A percentile compares a stretch with the other conserved stretches of the same genome.
Evolutionary conservation across 2,797 vertebrate species (phyloP).

Genomic region (Crocidura indochinensis): DNA sequence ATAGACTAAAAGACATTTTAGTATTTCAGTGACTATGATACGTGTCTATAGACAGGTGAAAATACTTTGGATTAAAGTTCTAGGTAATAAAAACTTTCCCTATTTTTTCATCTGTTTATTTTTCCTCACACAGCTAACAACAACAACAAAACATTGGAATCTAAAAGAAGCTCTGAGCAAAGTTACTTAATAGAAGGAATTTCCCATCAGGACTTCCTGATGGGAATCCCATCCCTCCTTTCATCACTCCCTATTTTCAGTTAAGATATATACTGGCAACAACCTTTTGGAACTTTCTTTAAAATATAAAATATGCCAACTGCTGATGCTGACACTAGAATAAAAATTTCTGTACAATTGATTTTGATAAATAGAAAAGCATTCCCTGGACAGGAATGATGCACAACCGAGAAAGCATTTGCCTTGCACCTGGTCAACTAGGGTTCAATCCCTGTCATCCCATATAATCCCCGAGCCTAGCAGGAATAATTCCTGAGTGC

Average conservation of each 20-base stretch:
- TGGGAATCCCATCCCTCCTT: constrained; percentile 34
- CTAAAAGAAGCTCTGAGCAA: not conserved
- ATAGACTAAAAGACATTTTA: too few relatives aligned
- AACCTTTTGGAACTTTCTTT: constrained; percentile 54
- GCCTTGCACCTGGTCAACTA: too few relatives aligned
- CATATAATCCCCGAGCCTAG: too few relatives aligned
- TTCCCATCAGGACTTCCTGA: not conserved
- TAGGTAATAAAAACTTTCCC: not conserved
- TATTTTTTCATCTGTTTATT: not conserved
- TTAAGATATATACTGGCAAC: not conserved
- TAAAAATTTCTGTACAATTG: constrained; percentile 53
- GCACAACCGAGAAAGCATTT: too few relatives aligned
- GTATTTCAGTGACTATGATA: too few relatives aligned
- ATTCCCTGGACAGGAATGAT: too few relatives aligned
- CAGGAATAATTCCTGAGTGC: too few relatives aligned
- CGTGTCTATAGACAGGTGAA: not conserved
- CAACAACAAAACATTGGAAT: not conserved
- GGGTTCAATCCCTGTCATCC: too few relatives aligned
- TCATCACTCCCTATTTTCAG: constrained; percentile 20
- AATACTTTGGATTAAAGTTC: constrained; percentile 55
- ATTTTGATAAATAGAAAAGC: constrained; percentile 59
- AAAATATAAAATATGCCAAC: constrained; percentile 62
- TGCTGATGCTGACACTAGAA: constrained; percentile 43
- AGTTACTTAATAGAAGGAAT: constrained; percentile 53
- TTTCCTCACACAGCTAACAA: constrained; percentile 19